Evolutionary conservation across 2,888 invertebrate genomes (phyloP).

Genomic region (Epistrophe eligans): DNA sequence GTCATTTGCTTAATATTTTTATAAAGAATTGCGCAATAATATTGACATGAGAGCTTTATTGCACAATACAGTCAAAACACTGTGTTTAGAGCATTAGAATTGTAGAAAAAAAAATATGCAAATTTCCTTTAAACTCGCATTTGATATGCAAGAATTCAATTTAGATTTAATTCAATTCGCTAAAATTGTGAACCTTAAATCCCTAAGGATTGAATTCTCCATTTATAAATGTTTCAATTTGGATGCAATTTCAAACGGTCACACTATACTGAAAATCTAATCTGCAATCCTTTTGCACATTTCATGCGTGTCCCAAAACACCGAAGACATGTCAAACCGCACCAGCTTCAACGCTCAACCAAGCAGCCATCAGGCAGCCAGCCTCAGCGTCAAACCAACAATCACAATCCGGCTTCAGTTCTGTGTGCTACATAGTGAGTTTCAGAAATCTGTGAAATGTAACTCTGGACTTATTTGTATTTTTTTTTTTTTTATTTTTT

Average conservation of each 20-base stretch:
- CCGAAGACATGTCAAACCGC: constrained; percentile 71
- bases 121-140: too few relatives aligned
- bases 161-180: too few relatives aligned
- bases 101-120: too few relatives aligned
- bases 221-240: not conserved
- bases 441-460: constrained; percentile 64
- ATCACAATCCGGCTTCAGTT: constrained; percentile 50
- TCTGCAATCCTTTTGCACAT: constrained; percentile 68
- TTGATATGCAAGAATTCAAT: too few relatives aligned
- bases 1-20: too few relatives aligned
- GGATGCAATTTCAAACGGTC: not conserved
- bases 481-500: constrained; percentile 16
- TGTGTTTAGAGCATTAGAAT: too few relatives aligned
- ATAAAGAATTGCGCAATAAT: too few relatives aligned
- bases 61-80: too few relatives aligned
- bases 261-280: constrained; percentile 43
- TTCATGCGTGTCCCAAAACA: constrained; percentile 74
- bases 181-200: not conserved
- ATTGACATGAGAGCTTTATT: too few relatives aligned
- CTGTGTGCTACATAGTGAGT: constrained; percentile 34
- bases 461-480: constrained; percentile 37
- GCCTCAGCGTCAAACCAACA: constrained; percentile 36
- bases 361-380: constrained; percentile 11
- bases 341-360: constrained; percentile 43
- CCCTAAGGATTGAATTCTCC: not conserved